These are phyloP conservation scores for Oligia fasciuncula DNA, from an alignment of 2,888 invertebrate species.

Conservation along the genomic window DNA sequence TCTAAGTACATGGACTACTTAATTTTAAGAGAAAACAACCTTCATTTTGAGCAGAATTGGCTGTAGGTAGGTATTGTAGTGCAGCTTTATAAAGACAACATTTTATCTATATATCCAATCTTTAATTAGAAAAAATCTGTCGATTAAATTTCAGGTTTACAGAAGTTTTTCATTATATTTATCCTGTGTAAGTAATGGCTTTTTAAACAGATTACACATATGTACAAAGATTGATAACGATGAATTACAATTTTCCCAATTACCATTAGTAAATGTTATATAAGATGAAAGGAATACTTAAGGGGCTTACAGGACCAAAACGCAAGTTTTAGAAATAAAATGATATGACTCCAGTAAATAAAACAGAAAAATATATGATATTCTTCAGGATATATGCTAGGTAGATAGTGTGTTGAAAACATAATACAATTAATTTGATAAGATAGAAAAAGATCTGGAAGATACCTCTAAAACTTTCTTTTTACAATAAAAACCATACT, in stretches of 20 bases:
- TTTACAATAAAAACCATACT: too few relatives aligned
- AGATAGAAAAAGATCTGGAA: too few relatives aligned
- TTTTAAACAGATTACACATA: not conserved
- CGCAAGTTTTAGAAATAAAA: too few relatives aligned
- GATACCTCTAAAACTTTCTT: too few relatives aligned
- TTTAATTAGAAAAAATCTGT: not conserved
- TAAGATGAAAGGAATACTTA: not conserved
- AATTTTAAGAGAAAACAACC: not conserved
- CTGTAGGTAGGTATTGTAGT: not conserved
- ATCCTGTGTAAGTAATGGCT: not conserved
- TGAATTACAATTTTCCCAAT: not conserved
- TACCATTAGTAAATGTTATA: not conserved
- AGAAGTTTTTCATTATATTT: not conserved
- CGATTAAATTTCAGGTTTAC: not conserved
- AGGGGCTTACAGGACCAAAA: too few relatives aligned
- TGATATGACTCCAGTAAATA: too few relatives aligned
- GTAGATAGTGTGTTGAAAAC: too few relatives aligned
- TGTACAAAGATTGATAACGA: not conserved
- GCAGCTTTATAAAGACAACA: not conserved
- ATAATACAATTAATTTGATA: too few relatives aligned
- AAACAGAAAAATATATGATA: too few relatives aligned
- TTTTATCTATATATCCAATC: not conserved
- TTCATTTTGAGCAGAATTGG: not conserved
- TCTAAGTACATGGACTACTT: not conserved
- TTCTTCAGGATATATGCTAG: too few relatives aligned